Conservation (phyloP, 2,797 vertebrate species). For the Chaetodon trifasciatus region DNA sequence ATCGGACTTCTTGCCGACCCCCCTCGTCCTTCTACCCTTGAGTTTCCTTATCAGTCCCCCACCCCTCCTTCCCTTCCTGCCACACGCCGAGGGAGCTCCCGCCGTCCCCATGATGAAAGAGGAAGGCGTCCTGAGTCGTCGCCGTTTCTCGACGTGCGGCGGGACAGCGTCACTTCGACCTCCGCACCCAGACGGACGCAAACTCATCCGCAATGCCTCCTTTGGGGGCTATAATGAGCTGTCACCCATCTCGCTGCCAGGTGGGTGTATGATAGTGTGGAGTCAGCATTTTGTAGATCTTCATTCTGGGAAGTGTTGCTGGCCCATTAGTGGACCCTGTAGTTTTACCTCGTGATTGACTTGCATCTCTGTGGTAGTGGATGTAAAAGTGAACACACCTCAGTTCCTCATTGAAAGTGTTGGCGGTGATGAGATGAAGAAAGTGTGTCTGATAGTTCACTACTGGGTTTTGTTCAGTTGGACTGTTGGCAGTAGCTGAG, state of each 20-base stretch:
- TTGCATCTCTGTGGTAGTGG: not conserved
- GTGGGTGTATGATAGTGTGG: slow-evolving; percentile 82
- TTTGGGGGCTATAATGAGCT: slow-evolving; percentile 98
- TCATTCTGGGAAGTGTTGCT: slow-evolving; percentile 3
- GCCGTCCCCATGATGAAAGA: slow-evolving; percentile 91
- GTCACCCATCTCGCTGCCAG: slow-evolving; percentile 90
- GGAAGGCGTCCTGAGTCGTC: slow-evolving; percentile 90
- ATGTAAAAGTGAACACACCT: not conserved
- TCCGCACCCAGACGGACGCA: slow-evolving; percentile 91
- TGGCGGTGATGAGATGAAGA: not conserved
- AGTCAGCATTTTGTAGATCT: not conserved
- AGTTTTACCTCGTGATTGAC: slow-evolving; percentile 16
- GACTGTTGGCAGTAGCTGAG: not conserved
- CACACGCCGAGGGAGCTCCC: slow-evolving; percentile 46
- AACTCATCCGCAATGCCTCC: slow-evolving; percentile 97
- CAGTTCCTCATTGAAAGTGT: not conserved
- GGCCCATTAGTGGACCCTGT: slow-evolving; percentile 8
- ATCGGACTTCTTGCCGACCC: slow-evolving; percentile 40
- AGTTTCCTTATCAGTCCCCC: slow-evolving; percentile 22
- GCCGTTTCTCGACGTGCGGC: slow-evolving; percentile 94
- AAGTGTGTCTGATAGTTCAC: not conserved
- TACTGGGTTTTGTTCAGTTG: not conserved
- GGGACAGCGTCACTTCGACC: slow-evolving; percentile 89
- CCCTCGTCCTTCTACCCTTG: slow-evolving; percentile 30
- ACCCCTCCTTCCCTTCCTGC: slow-evolving; percentile 17